Conservation (phyloP, 2,888 invertebrate genomes). For the Ochropleura plecta region DNA sequence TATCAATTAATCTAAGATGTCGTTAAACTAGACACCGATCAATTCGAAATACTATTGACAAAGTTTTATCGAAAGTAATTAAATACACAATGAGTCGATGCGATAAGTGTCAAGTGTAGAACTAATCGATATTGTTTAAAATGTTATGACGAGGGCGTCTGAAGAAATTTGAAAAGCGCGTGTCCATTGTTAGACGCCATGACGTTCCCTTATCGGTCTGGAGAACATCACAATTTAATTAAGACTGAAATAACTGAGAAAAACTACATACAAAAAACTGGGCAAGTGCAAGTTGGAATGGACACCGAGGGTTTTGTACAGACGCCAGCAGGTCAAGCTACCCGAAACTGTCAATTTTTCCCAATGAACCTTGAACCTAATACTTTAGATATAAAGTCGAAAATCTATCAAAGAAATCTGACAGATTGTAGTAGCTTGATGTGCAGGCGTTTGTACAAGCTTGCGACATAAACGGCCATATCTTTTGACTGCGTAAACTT, state of each 20-base stretch:
- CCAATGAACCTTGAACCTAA: no score
- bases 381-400: no score
- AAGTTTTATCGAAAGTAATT: conserved; percentile 18
- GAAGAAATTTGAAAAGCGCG: not conserved
- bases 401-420: no score
- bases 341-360: no score
- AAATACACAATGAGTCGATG: conserved; percentile 8
- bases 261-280: not conserved
- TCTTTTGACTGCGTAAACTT: no score
- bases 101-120: conserved; percentile 19
- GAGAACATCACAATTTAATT: not conserved
- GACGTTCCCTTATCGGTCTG: not conserved
- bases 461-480: no score
- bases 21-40: not conserved
- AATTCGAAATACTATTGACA: not conserved
- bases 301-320: no score
- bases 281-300: no score
- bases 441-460: no score
- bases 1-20: conserved; percentile 14
- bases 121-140: conserved; percentile 14
- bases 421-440: no score
- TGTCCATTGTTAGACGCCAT: conserved; percentile 2
- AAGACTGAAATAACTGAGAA: not conserved
- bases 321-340: no score
- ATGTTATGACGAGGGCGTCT: not conserved